Percentiles rank a stretch among this genome's conserved stretches.
Evolutionary conservation across 1,140 invertebrate species (phyloP).

Genomic region (Drosophila pectinifera): DNA sequence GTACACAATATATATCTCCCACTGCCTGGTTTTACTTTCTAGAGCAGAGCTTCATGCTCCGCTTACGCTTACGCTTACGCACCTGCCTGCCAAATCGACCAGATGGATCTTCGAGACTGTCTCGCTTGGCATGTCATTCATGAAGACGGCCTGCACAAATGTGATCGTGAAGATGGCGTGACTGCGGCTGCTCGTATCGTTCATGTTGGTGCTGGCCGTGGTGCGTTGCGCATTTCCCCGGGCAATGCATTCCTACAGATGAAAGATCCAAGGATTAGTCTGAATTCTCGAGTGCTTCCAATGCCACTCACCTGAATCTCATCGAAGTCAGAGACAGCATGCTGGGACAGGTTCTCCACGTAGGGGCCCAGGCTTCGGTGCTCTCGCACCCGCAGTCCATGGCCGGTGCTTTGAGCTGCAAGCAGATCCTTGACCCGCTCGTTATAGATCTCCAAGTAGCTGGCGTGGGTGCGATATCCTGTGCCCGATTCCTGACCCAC

Average conservation of each 20-base stretch:
- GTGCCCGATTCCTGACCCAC: constrained; percentile 92
- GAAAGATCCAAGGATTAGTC: background rate
- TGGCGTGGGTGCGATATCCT: constrained; percentile 93
- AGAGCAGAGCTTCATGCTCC: constrained; percentile 59
- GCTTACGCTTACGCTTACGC: constrained; percentile 49
- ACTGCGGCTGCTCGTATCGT: constrained; percentile 94
- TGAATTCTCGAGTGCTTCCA: background rate
- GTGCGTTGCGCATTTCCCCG: constrained; percentile 92
- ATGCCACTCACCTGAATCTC: constrained; percentile 89
- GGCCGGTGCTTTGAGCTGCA: constrained; percentile 88
- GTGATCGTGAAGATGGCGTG: constrained; percentile 98
- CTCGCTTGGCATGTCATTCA: constrained; percentile 93
- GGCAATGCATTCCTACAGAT: constrained; percentile 89
- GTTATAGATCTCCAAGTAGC: constrained; percentile 96
- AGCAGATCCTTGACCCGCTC: constrained; percentile 95
- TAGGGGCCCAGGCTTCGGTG: constrained; percentile 96
- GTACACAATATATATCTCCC: background rate
- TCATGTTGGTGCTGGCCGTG: constrained; percentile 94
- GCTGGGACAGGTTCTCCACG: constrained; percentile 95
- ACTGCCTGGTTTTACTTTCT: constrained; percentile 36
- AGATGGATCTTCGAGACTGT: constrained; percentile 95
- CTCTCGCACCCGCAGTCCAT: constrained; percentile 94
- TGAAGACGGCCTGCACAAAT: constrained; percentile 93
- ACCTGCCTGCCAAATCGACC: constrained; percentile 95
- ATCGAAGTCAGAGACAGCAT: constrained; percentile 93